Conservation (phyloP, 2,888 invertebrate genomes). For the Germaria angustata region DNA sequence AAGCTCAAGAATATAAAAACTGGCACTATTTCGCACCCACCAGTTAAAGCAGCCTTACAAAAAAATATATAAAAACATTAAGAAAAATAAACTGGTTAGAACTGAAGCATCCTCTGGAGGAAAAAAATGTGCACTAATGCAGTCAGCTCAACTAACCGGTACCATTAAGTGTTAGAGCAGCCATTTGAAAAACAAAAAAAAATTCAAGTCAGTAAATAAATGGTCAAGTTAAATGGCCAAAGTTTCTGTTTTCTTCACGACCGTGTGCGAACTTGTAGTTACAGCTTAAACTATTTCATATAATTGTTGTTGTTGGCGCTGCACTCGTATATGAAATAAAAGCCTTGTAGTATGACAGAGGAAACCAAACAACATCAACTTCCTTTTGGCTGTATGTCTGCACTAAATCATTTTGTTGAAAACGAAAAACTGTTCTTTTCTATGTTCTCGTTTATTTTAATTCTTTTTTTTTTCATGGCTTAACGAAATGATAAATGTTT, state of each 20-base stretch:
- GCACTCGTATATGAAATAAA: background rate
- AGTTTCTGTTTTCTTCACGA: background rate
- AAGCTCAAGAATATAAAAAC: background rate
- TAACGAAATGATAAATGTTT: constrained; percentile 55
- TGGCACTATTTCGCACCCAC: constrained; percentile 56
- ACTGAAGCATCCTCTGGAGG: constrained; percentile 50
- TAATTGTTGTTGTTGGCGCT: background rate
- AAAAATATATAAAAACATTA: background rate
- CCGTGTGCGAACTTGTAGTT: background rate
- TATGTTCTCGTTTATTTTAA: background rate
- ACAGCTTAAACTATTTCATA: constrained; percentile 37
- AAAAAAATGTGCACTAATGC: constrained; percentile 26
- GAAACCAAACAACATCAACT: constrained; percentile 38
- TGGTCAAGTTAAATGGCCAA: constrained; percentile 31
- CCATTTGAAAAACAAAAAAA: background rate
- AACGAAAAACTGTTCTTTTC: constrained; percentile 22
- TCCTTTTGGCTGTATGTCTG: constrained; percentile 51
- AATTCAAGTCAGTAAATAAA: background rate
- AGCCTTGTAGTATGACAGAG: background rate
- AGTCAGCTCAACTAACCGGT: constrained; percentile 54
- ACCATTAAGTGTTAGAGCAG: constrained; percentile 57
- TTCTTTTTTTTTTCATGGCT: background rate
- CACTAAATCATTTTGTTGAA: constrained; percentile 15
- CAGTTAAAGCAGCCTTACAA: constrained; percentile 14
- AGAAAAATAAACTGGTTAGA: constrained; percentile 56